Conservation (phyloP, 2,797 vertebrate genomes). For the Triplophysa bombifrons region DNA sequence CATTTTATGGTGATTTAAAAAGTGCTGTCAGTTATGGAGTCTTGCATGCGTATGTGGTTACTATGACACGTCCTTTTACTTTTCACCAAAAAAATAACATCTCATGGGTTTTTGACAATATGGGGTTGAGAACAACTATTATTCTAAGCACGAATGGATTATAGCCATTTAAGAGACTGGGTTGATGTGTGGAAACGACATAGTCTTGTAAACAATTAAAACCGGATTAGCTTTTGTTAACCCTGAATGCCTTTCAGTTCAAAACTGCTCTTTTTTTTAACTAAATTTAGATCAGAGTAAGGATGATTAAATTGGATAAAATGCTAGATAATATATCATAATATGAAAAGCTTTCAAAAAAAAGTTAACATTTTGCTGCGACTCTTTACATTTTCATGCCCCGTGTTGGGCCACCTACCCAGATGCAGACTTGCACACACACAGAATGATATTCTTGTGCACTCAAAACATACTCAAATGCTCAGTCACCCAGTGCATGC, state of each 20-base stretch:
- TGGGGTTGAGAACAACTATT: neutral
- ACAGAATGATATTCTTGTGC: conserved; percentile 35
- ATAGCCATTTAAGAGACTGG: neutral
- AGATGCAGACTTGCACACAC: conserved; percentile 25
- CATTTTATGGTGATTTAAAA: too few relatives aligned
- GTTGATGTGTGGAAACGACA: neutral
- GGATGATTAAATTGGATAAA: too few relatives aligned
- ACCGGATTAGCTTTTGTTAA: neutral
- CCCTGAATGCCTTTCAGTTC: neutral
- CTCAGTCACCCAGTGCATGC: conserved; percentile 54
- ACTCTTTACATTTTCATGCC: conserved; percentile 8
- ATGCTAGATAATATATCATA: neutral
- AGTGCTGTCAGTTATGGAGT: too few relatives aligned
- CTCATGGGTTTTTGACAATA: neutral
- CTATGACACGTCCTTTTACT: neutral
- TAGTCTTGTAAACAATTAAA: neutral
- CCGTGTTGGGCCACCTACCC: conserved; percentile 45
- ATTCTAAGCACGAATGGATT: neutral
- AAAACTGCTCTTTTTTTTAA: neutral
- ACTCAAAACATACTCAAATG: conserved; percentile 21
- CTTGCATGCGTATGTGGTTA: too few relatives aligned
- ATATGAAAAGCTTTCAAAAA: neutral
- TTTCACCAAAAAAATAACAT: neutral
- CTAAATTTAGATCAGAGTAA: neutral
- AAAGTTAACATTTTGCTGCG: neutral